A percentile compares a stretch with the other conserved stretches of the same genome.
These are phyloP conservation scores for Phaethon lepturus DNA, from an alignment of 2,113 vertebrate genomes.

Conservation along the genomic window DNA sequence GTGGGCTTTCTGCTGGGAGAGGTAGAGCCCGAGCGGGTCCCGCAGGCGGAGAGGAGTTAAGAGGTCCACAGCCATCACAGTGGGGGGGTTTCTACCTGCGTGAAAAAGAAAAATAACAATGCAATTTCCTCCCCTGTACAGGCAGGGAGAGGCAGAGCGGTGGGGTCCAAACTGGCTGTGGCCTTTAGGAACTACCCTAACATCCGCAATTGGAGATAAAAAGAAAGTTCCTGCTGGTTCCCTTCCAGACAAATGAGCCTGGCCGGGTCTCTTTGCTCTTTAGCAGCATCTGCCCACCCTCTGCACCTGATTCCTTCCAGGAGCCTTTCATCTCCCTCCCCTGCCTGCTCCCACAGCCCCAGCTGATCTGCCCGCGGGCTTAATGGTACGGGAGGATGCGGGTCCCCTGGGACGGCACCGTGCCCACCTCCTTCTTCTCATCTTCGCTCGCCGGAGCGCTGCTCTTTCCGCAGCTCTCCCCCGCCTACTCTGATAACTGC, in stretches of 20 bases:
- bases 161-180: background rate
- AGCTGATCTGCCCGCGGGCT: background rate
- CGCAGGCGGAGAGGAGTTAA: background rate
- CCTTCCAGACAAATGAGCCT: constrained; percentile 65
- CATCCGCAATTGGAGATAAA: constrained; percentile 26
- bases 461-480: background rate
- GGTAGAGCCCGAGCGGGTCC: accelerated
- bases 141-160: background rate
- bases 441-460: accelerated
- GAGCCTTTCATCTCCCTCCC: constrained; percentile 41
- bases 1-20: accelerated
- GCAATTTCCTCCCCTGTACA: accelerated
- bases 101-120: background rate
- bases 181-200: constrained; percentile 12
- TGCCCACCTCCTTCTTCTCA: background rate
- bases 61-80: accelerated
- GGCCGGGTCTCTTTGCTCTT: constrained; percentile 46
- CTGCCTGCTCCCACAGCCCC: background rate
- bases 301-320: constrained; percentile 58
- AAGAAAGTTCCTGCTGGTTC: constrained; percentile 64
- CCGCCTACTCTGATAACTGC: background rate
- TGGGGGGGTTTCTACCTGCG: background rate
- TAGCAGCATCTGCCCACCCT: constrained; percentile 56
- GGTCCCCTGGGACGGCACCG: background rate
- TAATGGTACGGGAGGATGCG: background rate